These are phyloP conservation scores for Hetaerina americana DNA, from an alignment of 1,140 invertebrate species.

Conservation along the genomic window DNA sequence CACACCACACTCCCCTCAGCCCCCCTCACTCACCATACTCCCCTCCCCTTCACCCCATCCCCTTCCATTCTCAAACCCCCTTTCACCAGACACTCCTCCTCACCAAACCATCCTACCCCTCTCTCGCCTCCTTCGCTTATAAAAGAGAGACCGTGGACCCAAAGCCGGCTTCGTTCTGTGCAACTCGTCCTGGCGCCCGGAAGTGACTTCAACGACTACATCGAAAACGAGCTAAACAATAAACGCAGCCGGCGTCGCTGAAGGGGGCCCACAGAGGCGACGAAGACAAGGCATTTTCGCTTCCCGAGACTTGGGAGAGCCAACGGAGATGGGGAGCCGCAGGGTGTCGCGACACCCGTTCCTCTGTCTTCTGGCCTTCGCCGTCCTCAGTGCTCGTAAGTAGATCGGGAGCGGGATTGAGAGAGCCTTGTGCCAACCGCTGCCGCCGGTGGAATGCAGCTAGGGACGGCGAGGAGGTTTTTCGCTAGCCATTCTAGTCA, in stretches of 20 bases:
- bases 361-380: background rate
- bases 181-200: background rate
- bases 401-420: too few species aligned
- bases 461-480: too few species aligned
- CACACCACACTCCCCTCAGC: background rate
- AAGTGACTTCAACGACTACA: background rate
- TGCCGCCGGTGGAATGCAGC: too few species aligned
- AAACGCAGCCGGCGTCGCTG: too few species aligned
- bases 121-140: background rate
- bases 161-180: background rate
- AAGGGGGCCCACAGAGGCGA: too few species aligned
- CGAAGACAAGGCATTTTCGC: too few species aligned
- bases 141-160: background rate
- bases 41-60: too few species aligned
- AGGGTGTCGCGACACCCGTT: background rate
- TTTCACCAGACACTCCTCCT: background rate
- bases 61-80: background rate
- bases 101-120: too few species aligned
- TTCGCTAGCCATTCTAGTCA: too few species aligned
- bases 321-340: background rate
- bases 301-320: background rate
- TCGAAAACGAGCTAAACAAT: too few species aligned
- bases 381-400: background rate
- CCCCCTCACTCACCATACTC: background rate
- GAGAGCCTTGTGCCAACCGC: too few species aligned